Base-by-base conservation (phyloP, 2,113 vertebrate genomes). In the Odontesthes bonariensis region DNA sequence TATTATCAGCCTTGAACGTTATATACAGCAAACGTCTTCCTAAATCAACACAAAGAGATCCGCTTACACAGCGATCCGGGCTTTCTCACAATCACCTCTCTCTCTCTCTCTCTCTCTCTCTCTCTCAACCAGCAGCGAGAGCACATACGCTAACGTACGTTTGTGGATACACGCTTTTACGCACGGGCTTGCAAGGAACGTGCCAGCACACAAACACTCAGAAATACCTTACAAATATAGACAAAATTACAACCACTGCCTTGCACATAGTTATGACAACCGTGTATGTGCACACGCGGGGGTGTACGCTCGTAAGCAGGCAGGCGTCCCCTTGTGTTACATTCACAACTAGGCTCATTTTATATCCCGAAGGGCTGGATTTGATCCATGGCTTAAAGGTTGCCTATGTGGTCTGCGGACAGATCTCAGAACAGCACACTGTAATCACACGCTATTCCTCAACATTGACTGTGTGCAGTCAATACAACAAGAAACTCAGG, bases 21-120 rank as follows among this genome's bases (percentile, higher is more conserved):
- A 95, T 91, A 95, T 91, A 93, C 94, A 94, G 94, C 94, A 91
- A 96, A 95, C 85, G 94, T 95, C 95, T 96, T 95, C 95, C 92
- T 96, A 97, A 96, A 96, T 95, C 96, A 96, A 95, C 94, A 95
- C 94, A 96, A 95, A 92, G 94, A 92, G 94, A 92, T 89, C 91
- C 92, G 92, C 94, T 95, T 93, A 93, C 90, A 91, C 90, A 92
- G 94, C 90, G 90, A 90, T 89, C 92, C 93, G 88, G 65, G 59
- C 83, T 88, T 91, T 94, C 91, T 92, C 92, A 88, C 84, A 84
- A 86, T 80, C 89, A 83, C 83, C 86, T 83, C 87, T 83, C 90
- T 82, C 84, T 60, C 89, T 74, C 87, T 68, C 71, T 40, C 72
- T 79, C 73, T 80, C 75, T 47, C 46, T 47, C 73, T 49, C 86